Evolutionary conservation across 2,797 vertebrate genomes (phyloP).

Genomic region (Onychomys arenicola): DNA sequence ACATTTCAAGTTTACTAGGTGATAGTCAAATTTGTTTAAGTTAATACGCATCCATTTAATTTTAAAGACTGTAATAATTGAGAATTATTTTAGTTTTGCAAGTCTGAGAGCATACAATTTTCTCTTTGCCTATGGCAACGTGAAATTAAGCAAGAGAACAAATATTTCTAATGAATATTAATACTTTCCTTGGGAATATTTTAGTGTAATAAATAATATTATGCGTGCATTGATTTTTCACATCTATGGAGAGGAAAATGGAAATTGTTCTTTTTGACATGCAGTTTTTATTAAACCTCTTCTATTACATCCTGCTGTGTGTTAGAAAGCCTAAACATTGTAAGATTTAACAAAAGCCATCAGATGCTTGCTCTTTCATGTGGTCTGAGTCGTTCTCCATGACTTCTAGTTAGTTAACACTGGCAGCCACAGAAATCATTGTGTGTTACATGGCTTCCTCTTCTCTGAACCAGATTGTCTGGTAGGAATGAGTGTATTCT

Average conservation of each 20-base stretch:
- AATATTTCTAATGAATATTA: slow-evolving; percentile 1
- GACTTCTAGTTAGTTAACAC: neutral
- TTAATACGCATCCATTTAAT: neutral
- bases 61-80: slow-evolving; percentile 46
- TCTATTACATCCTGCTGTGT: neutral
- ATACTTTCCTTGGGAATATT: neutral
- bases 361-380: neutral
- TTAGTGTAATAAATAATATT: slow-evolving; percentile 10
- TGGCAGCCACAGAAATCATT: neutral
- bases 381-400: neutral
- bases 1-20: slow-evolving; percentile 20
- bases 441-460: neutral
- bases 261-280: slow-evolving; percentile 37
- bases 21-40: neutral
- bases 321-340: slow-evolving; percentile 17
- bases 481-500: neutral
- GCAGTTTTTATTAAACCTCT: neutral
- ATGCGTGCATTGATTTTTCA: neutral
- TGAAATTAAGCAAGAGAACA: slow-evolving; percentile 38
- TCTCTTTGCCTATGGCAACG: neutral
- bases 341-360: neutral
- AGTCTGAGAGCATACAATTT: neutral
- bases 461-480: neutral
- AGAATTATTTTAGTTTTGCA: neutral
- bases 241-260: slow-evolving; percentile 37